phyloP scores from a whole-genome alignment of 1,140 invertebrate genomes.

The Danaus plexippus region DNA sequence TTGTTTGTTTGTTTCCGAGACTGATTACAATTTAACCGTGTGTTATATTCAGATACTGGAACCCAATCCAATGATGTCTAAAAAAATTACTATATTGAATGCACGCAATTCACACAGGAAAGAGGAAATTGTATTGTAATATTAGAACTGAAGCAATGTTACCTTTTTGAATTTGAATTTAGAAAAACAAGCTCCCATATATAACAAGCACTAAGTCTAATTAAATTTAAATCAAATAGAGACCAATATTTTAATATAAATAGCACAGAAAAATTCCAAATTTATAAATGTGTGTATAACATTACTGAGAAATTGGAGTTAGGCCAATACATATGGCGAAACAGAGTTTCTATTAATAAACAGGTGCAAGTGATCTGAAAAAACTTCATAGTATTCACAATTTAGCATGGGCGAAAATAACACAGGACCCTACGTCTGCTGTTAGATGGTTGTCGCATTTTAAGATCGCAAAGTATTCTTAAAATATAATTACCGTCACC shows the following conservation, averaged over 20 bases:
- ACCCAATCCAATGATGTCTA: conserved; percentile 70
- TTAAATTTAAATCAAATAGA: conserved; percentile 18
- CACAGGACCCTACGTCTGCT: too few relatives aligned
- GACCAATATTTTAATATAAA: conserved; percentile 24
- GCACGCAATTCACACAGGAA: conserved; percentile 17
- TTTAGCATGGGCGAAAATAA: too few relatives aligned
- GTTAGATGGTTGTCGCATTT: too few relatives aligned
- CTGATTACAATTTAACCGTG: conserved; percentile 60
- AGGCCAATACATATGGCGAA: conserved; percentile 47
- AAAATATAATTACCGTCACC: conserved; percentile 47
- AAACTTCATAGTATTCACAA: conserved; percentile 37
- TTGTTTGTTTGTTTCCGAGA: conserved; percentile 66
- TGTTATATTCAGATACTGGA: conserved; percentile 68
- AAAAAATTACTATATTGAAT: conserved; percentile 28
- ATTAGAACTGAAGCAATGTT: conserved; percentile 12
- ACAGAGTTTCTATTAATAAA: conserved; percentile 57
- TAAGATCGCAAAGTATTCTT: background rate
- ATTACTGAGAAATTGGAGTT: conserved; percentile 44
- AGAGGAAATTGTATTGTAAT: background rate
- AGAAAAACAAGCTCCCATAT: conserved; percentile 67
- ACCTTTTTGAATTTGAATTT: conserved; percentile 60
- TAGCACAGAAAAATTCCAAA: conserved; percentile 24
- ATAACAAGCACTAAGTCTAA: conserved; percentile 19
- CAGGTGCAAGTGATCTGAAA: conserved; percentile 34
- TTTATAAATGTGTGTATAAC: conserved; percentile 17